These are phyloP conservation scores for Helicolenus hilgendorfi DNA, from an alignment of 2,797 vertebrate species.

Conservation along the genomic window DNA sequence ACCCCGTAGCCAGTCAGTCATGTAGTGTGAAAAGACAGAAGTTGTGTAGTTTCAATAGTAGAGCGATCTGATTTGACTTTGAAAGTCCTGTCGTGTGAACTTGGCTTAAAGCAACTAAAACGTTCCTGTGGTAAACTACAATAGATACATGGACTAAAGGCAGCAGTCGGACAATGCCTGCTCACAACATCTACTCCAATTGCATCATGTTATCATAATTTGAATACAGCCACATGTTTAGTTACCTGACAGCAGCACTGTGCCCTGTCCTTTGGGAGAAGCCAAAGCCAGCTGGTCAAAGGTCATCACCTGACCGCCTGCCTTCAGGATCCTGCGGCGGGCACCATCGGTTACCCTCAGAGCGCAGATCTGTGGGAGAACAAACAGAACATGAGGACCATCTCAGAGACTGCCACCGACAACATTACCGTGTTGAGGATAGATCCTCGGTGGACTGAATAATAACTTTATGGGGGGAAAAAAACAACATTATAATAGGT, in stretches of 20 bases:
- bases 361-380: constrained; percentile 90
- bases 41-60: too few species aligned
- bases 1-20: too few species aligned
- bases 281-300: constrained; percentile 96
- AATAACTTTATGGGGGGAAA: not conserved
- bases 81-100: too few species aligned
- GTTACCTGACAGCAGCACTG: constrained; percentile 95
- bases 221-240: not conserved
- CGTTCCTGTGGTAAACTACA: not conserved
- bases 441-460: not conserved
- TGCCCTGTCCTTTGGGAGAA: constrained; percentile 94
- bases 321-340: constrained; percentile 93
- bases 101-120: not conserved
- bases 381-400: not conserved
- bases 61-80: too few species aligned
- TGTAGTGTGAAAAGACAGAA: too few species aligned
- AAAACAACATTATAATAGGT: not conserved
- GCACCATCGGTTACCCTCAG: constrained; percentile 92
- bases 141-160: not conserved
- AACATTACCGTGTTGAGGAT: not conserved
- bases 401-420: not conserved
- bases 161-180: not conserved
- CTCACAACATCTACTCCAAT: not conserved
- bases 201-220: not conserved
- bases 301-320: constrained; percentile 95